A percentile compares a stretch with the other conserved stretches of the same genome.
Conservation (phyloP, 2,113 vertebrate species). For the Australoheros scitulus region DNA sequence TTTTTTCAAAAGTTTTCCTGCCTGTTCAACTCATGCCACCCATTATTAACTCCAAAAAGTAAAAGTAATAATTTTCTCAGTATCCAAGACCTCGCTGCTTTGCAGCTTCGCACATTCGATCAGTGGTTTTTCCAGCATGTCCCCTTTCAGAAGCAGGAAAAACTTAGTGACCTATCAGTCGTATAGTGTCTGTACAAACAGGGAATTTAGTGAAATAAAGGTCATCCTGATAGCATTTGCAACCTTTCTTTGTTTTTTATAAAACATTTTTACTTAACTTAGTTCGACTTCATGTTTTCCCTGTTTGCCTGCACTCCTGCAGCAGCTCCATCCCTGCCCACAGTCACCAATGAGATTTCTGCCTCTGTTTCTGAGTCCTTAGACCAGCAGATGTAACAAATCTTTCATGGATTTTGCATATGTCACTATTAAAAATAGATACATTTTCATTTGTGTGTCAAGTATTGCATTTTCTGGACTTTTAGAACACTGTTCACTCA, state of each 20-base stretch:
- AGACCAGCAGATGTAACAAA: not conserved
- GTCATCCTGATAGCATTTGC: not conserved
- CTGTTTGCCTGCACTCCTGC: not conserved
- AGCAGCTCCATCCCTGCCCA: not conserved
- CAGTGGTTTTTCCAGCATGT: too few relatives aligned
- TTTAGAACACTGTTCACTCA: fast-evolving
- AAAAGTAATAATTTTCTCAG: too few relatives aligned
- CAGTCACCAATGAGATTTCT: not conserved
- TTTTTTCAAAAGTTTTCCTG: not conserved
- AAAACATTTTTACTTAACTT: not conserved
- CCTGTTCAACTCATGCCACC: not conserved
- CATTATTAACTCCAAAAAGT: too few relatives aligned
- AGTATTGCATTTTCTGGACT: not conserved
- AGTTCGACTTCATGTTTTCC: not conserved
- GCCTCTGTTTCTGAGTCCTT: not conserved
- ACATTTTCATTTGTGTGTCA: not conserved
- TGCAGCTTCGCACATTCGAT: too few relatives aligned
- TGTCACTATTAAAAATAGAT: not conserved
- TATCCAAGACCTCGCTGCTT: too few relatives aligned
- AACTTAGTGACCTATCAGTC: not conserved
- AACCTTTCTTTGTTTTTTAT: not conserved
- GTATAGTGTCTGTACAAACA: not conserved
- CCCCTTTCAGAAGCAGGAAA: not conserved
- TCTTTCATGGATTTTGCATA: not conserved
- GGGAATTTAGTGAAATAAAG: not conserved